phyloP scores from a whole-genome alignment of 2,797 vertebrate genomes.

The Melanotaenia maccullochi region DNA sequence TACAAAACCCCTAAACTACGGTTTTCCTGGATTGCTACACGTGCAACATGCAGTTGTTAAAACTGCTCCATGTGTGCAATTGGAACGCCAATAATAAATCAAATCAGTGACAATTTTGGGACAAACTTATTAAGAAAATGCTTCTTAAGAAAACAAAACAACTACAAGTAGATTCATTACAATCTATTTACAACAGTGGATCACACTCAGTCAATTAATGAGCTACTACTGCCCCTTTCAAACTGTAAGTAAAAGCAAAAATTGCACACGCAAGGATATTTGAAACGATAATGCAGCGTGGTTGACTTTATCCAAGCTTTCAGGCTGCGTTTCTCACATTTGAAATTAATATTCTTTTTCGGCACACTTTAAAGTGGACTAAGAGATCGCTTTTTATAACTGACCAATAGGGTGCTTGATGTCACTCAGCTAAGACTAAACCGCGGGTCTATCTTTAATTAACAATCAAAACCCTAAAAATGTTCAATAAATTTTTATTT shows the following conservation, averaged over 20 bases:
- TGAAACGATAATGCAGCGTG: background rate
- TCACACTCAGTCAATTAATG: no score
- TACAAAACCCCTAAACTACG: background rate
- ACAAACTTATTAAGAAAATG: background rate
- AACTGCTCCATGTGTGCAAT: background rate
- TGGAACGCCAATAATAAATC: background rate
- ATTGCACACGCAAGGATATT: no score
- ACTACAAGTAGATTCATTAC: no score
- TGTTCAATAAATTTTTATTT: no score
- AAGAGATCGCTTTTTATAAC: constrained; percentile 2
- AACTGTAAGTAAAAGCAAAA: no score
- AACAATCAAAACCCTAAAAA: background rate
- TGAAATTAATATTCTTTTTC: background rate
- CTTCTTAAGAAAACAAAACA: no score
- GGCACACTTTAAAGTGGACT: background rate
- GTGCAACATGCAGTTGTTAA: background rate
- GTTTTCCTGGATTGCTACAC: background rate
- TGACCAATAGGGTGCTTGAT: constrained; percentile 46
- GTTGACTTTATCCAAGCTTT: background rate
- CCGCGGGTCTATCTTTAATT: background rate
- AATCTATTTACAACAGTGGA: no score
- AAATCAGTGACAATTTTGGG: background rate
- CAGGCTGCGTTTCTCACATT: background rate
- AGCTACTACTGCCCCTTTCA: no score
- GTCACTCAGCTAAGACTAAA: constrained; percentile 20